Conservation (phyloP, 2,888 invertebrate species). For the Lutraria lutraria region DNA sequence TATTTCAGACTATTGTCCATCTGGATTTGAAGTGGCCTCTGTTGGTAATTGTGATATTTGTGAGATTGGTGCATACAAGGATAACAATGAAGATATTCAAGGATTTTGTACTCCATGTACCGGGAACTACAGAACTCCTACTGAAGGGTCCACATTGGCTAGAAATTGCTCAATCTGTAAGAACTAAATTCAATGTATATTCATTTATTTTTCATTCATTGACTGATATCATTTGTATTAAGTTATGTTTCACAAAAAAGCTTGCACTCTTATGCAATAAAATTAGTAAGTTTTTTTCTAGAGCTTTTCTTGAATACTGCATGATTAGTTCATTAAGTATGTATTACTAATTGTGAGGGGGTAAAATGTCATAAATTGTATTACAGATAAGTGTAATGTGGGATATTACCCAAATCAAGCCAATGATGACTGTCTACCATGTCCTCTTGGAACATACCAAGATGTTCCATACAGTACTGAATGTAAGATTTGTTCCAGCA, state of each 20-base stretch:
- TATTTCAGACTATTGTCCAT: slow-evolving; percentile 70
- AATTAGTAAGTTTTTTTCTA: no score
- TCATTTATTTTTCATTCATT: background rate
- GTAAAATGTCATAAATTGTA: no score
- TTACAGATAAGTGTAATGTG: slow-evolving; percentile 68
- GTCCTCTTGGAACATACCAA: slow-evolving; percentile 56
- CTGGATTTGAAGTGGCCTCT: slow-evolving; percentile 61
- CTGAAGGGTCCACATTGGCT: slow-evolving; percentile 56
- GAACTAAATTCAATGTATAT: background rate
- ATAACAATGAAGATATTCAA: slow-evolving; percentile 59
- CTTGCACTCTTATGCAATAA: no score
- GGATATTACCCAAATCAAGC: slow-evolving; percentile 67
- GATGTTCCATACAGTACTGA: slow-evolving; percentile 32
- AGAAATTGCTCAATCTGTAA: slow-evolving; percentile 26
- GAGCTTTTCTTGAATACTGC: no score
- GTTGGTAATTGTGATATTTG: slow-evolving; percentile 56
- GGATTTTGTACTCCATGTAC: slow-evolving; percentile 70
- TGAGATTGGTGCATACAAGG: slow-evolving; percentile 68
- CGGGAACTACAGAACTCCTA: slow-evolving; percentile 64
- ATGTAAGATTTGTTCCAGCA: slow-evolving; percentile 42
- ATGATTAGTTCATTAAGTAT: no score
- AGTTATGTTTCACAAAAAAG: no score
- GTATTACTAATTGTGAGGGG: no score
- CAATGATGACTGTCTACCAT: slow-evolving; percentile 43
- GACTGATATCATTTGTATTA: no score